Evolutionary conservation across 2,888 invertebrate species (phyloP).

Genomic region (Caenorhabditis sp.): DNA sequence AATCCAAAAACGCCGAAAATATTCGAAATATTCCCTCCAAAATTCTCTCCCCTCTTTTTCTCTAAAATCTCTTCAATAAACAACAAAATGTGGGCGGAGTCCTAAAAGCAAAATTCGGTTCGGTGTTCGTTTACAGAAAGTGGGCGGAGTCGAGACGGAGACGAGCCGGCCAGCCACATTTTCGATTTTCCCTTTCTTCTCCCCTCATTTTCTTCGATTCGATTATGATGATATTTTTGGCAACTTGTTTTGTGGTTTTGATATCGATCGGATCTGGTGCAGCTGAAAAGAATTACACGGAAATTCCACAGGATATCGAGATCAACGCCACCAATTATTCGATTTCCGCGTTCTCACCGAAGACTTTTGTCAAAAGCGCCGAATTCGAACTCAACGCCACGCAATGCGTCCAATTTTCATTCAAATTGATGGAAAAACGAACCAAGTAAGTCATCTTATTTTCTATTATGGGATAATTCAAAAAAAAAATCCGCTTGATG

Average conservation of each 20-base stretch:
- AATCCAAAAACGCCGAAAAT: constrained; percentile 2
- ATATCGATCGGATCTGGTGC: background rate
- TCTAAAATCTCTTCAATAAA: background rate
- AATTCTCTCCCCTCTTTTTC: background rate
- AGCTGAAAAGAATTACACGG: constrained; percentile 13
- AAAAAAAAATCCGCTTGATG: too few relatives aligned
- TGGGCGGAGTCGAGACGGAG: constrained; percentile 6
- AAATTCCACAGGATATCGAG: constrained; percentile 18
- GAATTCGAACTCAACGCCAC: constrained; percentile 44
- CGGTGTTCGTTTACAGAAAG: constrained; percentile 4
- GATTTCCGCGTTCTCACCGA: constrained; percentile 32
- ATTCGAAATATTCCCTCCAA: constrained; percentile 8
- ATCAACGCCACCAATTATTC: constrained; percentile 33
- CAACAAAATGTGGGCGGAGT: constrained; percentile 13
- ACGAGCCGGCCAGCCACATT: constrained; percentile 5
- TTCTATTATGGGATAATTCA: too few relatives aligned
- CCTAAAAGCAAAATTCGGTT: background rate
- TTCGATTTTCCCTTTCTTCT: background rate
- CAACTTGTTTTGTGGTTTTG: background rate
- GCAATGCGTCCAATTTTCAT: constrained; percentile 45
- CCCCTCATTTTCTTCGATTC: background rate
- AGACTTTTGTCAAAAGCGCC: constrained; percentile 40
- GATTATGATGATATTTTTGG: background rate
- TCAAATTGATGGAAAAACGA: constrained; percentile 38
- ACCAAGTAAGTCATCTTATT: constrained; percentile 44